phyloP scores from a whole-genome alignment of 2,888 invertebrate genomes.

The Catocala sponsa region DNA sequence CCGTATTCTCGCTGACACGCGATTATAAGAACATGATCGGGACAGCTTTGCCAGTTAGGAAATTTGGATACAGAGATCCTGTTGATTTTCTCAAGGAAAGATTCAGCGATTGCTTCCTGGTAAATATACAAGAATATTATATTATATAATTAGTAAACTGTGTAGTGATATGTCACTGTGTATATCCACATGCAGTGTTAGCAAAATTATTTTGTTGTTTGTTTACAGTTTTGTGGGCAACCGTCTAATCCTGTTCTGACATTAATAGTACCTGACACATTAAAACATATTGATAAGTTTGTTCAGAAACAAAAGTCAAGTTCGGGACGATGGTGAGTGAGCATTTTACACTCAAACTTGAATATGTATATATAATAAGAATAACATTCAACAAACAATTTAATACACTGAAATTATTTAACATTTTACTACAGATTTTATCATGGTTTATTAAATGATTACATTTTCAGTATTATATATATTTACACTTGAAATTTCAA shows the following conservation, averaged over 20 bases:
- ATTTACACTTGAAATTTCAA: too few species aligned
- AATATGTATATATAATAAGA: too few species aligned
- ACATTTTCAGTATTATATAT: too few species aligned
- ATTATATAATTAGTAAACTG: too few species aligned
- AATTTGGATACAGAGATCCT: slow-evolving; percentile 70
- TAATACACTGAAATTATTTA: too few species aligned
- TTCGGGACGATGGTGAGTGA: slow-evolving; percentile 71
- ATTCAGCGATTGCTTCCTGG: slow-evolving; percentile 75
- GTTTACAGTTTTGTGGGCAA: slow-evolving; percentile 67
- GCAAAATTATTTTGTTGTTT: too few species aligned
- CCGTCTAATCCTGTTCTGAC: slow-evolving; percentile 69
- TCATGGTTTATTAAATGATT: too few species aligned
- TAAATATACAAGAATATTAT: slow-evolving; percentile 54
- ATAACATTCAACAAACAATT: too few species aligned
- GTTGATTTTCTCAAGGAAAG: slow-evolving; percentile 70
- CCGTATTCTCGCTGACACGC: slow-evolving; percentile 65
- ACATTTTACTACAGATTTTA: too few species aligned
- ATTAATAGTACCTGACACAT: slow-evolving; percentile 72
- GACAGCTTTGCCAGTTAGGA: slow-evolving; percentile 59
- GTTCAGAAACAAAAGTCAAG: slow-evolving; percentile 73
- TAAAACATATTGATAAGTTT: slow-evolving; percentile 80
- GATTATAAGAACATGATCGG: slow-evolving; percentile 78
- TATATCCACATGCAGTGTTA: too few species aligned
- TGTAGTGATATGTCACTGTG: too few species aligned
- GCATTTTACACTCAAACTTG: slow-evolving; percentile 38